A percentile compares a stretch with the other conserved stretches of the same genome.
Evolutionary conservation across 2,888 invertebrate species (phyloP).

Genomic region (Oligia latruncula): DNA sequence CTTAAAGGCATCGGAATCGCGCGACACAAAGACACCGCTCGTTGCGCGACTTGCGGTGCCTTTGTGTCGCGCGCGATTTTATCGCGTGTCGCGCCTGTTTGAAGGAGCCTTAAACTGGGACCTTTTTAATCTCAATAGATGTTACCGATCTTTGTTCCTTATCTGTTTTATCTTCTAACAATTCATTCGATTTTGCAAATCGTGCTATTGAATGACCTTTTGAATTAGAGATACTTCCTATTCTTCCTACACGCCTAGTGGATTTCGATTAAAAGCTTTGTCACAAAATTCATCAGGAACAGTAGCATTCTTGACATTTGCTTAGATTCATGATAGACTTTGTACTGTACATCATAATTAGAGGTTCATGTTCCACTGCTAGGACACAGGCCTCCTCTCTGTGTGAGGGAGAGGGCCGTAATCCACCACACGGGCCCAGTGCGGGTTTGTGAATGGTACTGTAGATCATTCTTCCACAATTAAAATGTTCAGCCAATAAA

Average conservation of each 20-base stretch:
- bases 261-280: neutral
- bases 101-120: slow-evolving; percentile 28
- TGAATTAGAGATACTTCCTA: neutral
- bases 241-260: neutral
- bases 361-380: neutral
- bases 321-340: neutral
- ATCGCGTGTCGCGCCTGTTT: too few species aligned
- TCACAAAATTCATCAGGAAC: neutral
- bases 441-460: neutral
- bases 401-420: neutral
- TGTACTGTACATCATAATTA: neutral
- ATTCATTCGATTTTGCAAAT: slow-evolving; percentile 53
- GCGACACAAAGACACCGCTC: too few species aligned
- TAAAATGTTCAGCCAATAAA: neutral
- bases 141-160: slow-evolving; percentile 65
- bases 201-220: slow-evolving; percentile 7
- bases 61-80: too few species aligned
- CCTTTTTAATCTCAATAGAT: slow-evolving; percentile 72
- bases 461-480: neutral
- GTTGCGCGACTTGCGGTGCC: too few species aligned
- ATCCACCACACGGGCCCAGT: neutral
- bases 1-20: slow-evolving; percentile 14
- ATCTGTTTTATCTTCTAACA: slow-evolving; percentile 51
- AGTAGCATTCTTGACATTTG: neutral
- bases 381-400: neutral